phyloP scores from a whole-genome alignment of 37 sponge, comb jelly and placozoan species.

The Aphrocallistes beatrix region DNA sequence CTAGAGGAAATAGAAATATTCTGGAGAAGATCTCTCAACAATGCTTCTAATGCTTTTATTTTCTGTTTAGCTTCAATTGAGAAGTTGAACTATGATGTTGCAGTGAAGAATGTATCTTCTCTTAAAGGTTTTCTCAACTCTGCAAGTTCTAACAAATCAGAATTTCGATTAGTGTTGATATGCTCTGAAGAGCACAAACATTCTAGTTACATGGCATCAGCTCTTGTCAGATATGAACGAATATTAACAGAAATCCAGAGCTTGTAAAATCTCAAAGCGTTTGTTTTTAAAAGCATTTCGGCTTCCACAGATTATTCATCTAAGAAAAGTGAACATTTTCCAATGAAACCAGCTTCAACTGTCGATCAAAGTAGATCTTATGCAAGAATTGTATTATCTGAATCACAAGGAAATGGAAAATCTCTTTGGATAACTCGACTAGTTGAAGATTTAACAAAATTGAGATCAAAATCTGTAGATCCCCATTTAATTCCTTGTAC shows the following conservation, averaged over 20 bases:
- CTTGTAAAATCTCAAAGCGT: not conserved
- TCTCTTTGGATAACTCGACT: not conserved
- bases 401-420: not conserved
- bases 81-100: not conserved
- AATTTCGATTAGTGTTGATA: not conserved
- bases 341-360: not conserved
- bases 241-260: not conserved
- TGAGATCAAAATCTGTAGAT: not conserved
- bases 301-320: not conserved
- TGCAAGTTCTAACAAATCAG: not conserved
- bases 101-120: not conserved
- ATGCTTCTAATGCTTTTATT: not conserved
- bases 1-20: not conserved
- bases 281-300: not conserved
- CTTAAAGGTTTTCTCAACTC: not conserved
- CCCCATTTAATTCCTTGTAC: not conserved
- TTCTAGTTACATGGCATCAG: not conserved
- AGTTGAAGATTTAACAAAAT: not conserved
- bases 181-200: not conserved
- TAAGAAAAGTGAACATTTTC: not conserved
- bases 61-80: conserved; percentile 5
- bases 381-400: not conserved
- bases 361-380: not conserved
- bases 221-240: not conserved
- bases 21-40: not conserved